Base-by-base conservation (phyloP, 2,888 invertebrate genomes). In the Drosophila villosipedis region DNA sequence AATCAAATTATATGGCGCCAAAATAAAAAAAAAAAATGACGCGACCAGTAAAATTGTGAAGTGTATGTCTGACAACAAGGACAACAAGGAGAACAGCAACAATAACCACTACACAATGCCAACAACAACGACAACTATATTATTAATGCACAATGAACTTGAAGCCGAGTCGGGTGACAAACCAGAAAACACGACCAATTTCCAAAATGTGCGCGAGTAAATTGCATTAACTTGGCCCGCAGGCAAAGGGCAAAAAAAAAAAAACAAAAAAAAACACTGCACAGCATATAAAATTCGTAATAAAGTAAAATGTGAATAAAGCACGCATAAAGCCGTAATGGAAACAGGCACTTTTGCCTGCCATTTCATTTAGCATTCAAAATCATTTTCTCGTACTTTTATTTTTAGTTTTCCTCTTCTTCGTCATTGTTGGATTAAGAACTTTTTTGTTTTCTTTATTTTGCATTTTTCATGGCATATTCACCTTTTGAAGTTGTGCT, bases 111-210 rank as follows among this genome's bases (percentile, higher is more conserved):
- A 70, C 68, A 76, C 68, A 76, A 67, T 58, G 50, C 47, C 37
- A 55, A 53, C 28, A 76, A 80, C 66, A 83, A 78, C 58, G 77
- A 78, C 80, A 90, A 85, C 85, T 89, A 76, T 80, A 89, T 91
- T 91, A 91, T 89, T 91, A 83, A 90, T 89, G 88, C 88, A 81
- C 77, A 89, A 78, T 77, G 80, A 84, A 87, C 80, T 87, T 84
- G 73, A 81, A 86, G 76, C 61, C 71, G 71, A 66, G 78, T 61
- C 68, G 73, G 25, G 84, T 77, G 73, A 75, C 83, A 83, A 83
- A 65, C 89, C 89, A 86, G 75, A 83, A 86, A 83, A 83, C 76
- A 83, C 63, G 70, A 62, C 62, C 69, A 78, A 77, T 85, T 78
- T 71, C 59, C 64, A 87, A 84, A 78, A 74, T 69, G 70, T 60